Base-by-base conservation (phyloP, 2,797 vertebrate genomes). In the Brachyrhaphis roseni region DNA sequence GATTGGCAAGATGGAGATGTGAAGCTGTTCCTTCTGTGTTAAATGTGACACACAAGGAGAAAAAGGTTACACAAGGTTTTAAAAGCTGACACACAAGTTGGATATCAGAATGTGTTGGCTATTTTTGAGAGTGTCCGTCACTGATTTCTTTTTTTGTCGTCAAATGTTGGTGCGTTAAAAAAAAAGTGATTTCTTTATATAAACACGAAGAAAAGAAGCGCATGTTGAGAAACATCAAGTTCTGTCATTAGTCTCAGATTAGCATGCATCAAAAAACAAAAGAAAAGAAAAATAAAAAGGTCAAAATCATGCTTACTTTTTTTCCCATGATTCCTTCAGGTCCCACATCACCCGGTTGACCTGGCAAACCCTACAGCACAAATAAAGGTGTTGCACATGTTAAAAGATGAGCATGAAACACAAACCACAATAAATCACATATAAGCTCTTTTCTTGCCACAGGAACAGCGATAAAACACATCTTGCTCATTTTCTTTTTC, bases 261-360 rank as follows among this genome's bases (percentile, higher is more conserved):
- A 10, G 20, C 20, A 10, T 51, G 20, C 49, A 1, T 53, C 18
- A 68, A 68, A 68, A 8, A 41, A 68, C 34, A 66, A 66, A 39
- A 55, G 26, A 26, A 51, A 20, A 10, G 20, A 26, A 47, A 16
- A 41, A 68, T 41, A 7, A 39, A 68, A 41, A 39, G 6, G 4
- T 39, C 4, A 66, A 66, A 39, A 12, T 53, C 8, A 1, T 15
- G 72, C 95, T 95, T 91, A 96, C 97, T 94, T 98, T 98, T 94
- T 91, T 94, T 84, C 97, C 97, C 78, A 95, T 93, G 7, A 85
- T 45, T 36, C 97, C 97, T 90, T 97, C 96, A 75, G 95, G 91
- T 43, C 97, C 97, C 20, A 83, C 80, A 74, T 98, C 97, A 62
- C 97, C 97, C 47, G 89, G 82, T 34, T 95, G 94, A 74, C 97